These are phyloP conservation scores for Agonopterix arenella DNA, from an alignment of 2,888 invertebrate genomes.

Conservation along the genomic window DNA sequence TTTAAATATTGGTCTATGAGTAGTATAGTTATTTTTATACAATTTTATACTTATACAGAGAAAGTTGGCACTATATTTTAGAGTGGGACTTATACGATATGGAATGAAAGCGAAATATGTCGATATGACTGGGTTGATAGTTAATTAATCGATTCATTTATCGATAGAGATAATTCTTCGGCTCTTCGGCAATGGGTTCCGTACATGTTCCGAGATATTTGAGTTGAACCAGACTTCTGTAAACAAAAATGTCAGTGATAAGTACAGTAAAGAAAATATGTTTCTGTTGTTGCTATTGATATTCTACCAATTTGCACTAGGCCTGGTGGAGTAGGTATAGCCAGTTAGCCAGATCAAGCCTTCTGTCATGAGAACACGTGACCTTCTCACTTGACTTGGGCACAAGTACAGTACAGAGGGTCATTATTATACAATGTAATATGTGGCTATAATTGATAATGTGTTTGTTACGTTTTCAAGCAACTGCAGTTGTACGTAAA, in stretches of 20 bases:
- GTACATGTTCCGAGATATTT: conserved; percentile 91
- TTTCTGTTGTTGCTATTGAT: too few species aligned
- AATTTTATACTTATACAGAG: conserved; percentile 20
- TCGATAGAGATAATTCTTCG: conserved; percentile 91
- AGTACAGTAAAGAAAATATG: neutral
- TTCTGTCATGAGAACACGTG: too few species aligned
- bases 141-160: conserved; percentile 25
- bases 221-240: conserved; percentile 82
- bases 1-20: conserved; percentile 14
- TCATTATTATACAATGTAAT: too few species aligned
- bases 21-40: conserved; percentile 9
- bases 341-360: too few species aligned
- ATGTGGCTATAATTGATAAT: too few species aligned
- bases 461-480: too few species aligned
- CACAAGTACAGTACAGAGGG: too few species aligned
- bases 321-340: too few species aligned
- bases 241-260: conserved; percentile 18
- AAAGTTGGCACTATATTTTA: conserved; percentile 53
- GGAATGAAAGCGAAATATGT: conserved; percentile 36
- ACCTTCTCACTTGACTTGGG: too few species aligned
- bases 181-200: conserved; percentile 88
- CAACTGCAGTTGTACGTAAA: too few species aligned
- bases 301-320: too few species aligned
- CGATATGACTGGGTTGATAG: conserved; percentile 32
- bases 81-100: conserved; percentile 30